Conservation (phyloP, 2,113 vertebrate species). For the Nibea coibor region DNA sequence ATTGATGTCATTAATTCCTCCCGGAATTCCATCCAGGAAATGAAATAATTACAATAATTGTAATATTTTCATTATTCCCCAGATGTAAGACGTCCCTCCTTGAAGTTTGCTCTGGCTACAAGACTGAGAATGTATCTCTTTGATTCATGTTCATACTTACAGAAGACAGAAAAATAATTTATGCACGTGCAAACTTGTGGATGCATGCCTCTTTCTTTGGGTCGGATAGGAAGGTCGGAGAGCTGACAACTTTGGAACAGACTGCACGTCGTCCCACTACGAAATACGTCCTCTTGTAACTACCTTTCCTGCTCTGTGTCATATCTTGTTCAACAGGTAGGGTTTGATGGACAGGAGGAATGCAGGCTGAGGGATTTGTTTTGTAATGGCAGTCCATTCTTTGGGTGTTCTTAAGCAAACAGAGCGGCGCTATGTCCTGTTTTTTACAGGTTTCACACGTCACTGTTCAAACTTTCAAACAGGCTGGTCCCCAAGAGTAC, state of each 20-base stretch:
- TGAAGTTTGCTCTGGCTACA: background rate
- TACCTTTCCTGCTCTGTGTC: conserved; percentile 57
- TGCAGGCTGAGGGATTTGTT: conserved; percentile 73
- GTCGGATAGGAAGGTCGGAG: conserved; percentile 26
- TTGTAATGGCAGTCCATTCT: conserved; percentile 71
- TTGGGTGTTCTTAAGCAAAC: conserved; percentile 79
- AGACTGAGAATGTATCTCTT: background rate
- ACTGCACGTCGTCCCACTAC: conserved; percentile 52
- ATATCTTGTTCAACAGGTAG: conserved; percentile 70
- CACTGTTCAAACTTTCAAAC: conserved; percentile 83
- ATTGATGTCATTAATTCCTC: background rate
- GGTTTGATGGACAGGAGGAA: conserved; percentile 79
- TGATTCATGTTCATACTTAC: background rate
- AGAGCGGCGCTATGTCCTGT: conserved; percentile 77
- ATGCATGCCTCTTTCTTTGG: conserved; percentile 1
- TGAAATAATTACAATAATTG: background rate
- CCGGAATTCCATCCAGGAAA: background rate
- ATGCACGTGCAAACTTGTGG: conserved; percentile 2
- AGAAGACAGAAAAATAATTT: background rate
- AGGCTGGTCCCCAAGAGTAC: conserved; percentile 65
- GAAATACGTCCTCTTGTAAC: conserved; percentile 32
- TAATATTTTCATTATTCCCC: background rate
- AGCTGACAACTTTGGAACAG: conserved; percentile 45
- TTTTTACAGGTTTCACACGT: conserved; percentile 79
- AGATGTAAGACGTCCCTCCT: too few species aligned